Base-by-base conservation (phyloP, 2,888 invertebrate genomes). In the Teinopalpus imperialis region DNA sequence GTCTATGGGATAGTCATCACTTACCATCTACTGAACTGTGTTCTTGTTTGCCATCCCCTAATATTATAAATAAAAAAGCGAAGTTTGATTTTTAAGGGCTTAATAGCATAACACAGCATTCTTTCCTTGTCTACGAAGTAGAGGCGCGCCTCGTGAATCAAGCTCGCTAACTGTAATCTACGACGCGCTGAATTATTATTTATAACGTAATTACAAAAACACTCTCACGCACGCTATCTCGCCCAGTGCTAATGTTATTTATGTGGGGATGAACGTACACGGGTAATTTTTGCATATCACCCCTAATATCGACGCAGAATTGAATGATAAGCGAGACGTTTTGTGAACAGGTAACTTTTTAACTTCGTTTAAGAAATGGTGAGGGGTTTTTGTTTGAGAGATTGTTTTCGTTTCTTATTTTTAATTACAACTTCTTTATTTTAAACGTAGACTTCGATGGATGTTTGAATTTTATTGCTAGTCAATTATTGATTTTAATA, bases 151-250 rank as follows among this genome's bases (percentile, higher is more conserved):
- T 66, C 66, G 71, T 82, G 72, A 69, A 81, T 86, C 85, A 81
- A 73, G 20, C 35, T 67, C 66, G 70, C 59, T 77, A 78, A 79
- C 74, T 63, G 73, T 87, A 87, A 88, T 88, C 87, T 88, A 82
- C 75, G 45, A 40, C 69, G 63, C 63, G 46, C 66, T 63, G 74
- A 82, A 87, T 88, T 78, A 88, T 88, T 88, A 88, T 88, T 87
- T 88, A 88, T 88, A 88, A 74, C 80, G 87, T 88, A 87, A 88
- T 88, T 88, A 87, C 87, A 80, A 83, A 81, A 79, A 83, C 82
- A 80, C 81, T 79, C 81, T 66, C 79, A 76, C 74, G 66, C 67
- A 73, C 76, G 80, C 71, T 77, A 82, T 81, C 85, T 75, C 69
- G 60, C 72, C 60, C 37, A 37, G 62, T 51, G 48, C 69, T 83